These are phyloP conservation scores for Rhyacichthys aspro DNA, from an alignment of 2,797 vertebrate species.

Conservation along the genomic window DNA sequence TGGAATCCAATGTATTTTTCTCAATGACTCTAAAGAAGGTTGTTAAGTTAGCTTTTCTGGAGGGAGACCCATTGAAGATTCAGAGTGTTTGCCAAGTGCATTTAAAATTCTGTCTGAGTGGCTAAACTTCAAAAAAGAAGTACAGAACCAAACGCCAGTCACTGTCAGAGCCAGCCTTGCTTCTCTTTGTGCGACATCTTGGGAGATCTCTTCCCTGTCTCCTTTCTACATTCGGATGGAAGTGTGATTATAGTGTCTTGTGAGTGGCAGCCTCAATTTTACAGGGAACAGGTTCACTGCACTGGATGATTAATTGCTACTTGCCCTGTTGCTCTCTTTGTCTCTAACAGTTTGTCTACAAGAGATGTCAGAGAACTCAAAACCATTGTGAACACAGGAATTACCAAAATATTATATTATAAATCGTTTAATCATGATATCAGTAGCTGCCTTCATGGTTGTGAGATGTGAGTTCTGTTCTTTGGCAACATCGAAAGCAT, in stretches of 20 bases:
- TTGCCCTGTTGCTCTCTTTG: slow-evolving; percentile 30
- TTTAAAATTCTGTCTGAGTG: slow-evolving; percentile 69
- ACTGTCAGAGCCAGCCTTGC: slow-evolving; percentile 42
- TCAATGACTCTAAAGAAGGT: slow-evolving; percentile 16
- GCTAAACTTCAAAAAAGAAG: slow-evolving; percentile 64
- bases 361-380: slow-evolving; percentile 14
- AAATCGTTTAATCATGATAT: slow-evolving; percentile 35
- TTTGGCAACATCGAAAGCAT: slow-evolving; percentile 14
- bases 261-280: slow-evolving; percentile 45
- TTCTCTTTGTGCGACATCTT: slow-evolving; percentile 33
- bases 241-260: slow-evolving; percentile 45
- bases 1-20: slow-evolving; percentile 14
- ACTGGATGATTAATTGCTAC: slow-evolving; percentile 46
- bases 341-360: slow-evolving; percentile 16
- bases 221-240: slow-evolving; percentile 36
- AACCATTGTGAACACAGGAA: neutral
- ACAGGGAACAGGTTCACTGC: slow-evolving; percentile 15
- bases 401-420: slow-evolving; percentile 5
- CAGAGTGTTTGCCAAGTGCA: slow-evolving; percentile 57
- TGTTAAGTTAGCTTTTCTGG: slow-evolving; percentile 46
- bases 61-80: slow-evolving; percentile 40
- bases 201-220: slow-evolving; percentile 40
- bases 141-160: slow-evolving; percentile 52
- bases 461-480: slow-evolving; percentile 11
- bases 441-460: slow-evolving; percentile 24